Conservation (phyloP, 1,140 invertebrate genomes). For the Drosophila orena region DNA sequence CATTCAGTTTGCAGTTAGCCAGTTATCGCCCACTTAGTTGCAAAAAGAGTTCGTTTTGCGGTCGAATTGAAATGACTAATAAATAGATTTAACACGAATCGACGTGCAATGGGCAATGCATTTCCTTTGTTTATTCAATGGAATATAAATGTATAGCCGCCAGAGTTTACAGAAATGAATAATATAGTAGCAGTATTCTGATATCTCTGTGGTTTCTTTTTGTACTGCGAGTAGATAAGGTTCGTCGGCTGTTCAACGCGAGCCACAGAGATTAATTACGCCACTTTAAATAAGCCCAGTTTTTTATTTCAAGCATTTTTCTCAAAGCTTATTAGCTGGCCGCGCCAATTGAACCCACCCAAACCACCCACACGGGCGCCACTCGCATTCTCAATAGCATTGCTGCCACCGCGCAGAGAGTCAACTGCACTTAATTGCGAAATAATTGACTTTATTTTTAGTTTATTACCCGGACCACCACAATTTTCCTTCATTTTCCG, state of each 20-base stretch:
- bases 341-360: constrained; percentile 26
- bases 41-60: constrained; percentile 18
- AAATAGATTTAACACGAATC: constrained; percentile 7
- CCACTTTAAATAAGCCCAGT: constrained; percentile 12
- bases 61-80: constrained; percentile 42
- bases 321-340: constrained; percentile 13
- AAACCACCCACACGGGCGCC: constrained; percentile 24
- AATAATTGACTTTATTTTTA: constrained; percentile 71
- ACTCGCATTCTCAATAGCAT: constrained; percentile 22
- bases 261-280: constrained; percentile 14
- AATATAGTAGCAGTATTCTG: constrained; percentile 4
- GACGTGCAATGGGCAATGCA: constrained; percentile 31
- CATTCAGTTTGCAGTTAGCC: constrained; percentile 42
- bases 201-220: constrained; percentile 23
- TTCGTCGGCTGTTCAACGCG: constrained; percentile 9
- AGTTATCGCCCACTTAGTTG: constrained; percentile 46
- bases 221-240: constrained; percentile 40
- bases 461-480: constrained; percentile 16
- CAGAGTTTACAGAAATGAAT: constrained; percentile 1
- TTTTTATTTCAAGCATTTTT: constrained; percentile 15
- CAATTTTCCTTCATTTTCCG: constrained; percentile 24
- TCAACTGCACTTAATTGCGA: constrained; percentile 59
- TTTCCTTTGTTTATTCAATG: constrained; percentile 34
- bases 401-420: constrained; percentile 35
- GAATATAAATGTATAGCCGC: neutral